Base-by-base conservation (phyloP, 2,888 invertebrate genomes). In the Troides aeacus region DNA sequence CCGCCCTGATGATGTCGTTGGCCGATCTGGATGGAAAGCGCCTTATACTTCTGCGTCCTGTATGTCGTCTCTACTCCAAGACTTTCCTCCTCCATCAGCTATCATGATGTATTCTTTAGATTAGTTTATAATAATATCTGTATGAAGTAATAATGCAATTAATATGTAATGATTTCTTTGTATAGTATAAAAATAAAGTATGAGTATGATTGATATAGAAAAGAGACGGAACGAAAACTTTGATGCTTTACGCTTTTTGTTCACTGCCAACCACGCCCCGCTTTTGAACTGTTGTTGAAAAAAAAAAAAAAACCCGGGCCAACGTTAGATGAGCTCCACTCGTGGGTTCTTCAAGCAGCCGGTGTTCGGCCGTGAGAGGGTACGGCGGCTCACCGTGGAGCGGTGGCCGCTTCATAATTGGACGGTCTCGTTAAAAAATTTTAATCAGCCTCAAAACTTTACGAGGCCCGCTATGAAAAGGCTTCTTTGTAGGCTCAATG, bases 371-470 rank as follows among this genome's bases (percentile, higher is more conserved):
- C 70, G 59, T 36, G 53, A 72, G 72, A 71, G 72, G 71, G 72
- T 53, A 69, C 63, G 57, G 64, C 62, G 74, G 71, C 68, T 79
- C 74, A 75, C 68, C 24, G 59, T 71, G 71, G 72, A 72, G 73
- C 81, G 81, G 87, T 70, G 66, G 71, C 73, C 63, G 76, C 78
- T 74, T 81, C 82, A 81, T 88, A 87, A 89, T 88, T 88, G 85
- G 82, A 77, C 75, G 77, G 80, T 77, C 87, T 89, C 83, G 87
- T 90, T 89, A 89, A 86, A 85, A 85, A 82, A 80, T 86, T 85
- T 85, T 87, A 89, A 90, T 89, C 86, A 87, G 84, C 77, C 81
- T 76, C 81, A 83, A 84, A 89, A 88, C 80, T 89, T 88, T 88
- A 87, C 88, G 83, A 88, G 82, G 84, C 77, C 77, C 79, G 83